These are phyloP conservation scores for Triplophysa bombifrons DNA, from an alignment of 2,797 vertebrate species.

Conservation along the genomic window DNA sequence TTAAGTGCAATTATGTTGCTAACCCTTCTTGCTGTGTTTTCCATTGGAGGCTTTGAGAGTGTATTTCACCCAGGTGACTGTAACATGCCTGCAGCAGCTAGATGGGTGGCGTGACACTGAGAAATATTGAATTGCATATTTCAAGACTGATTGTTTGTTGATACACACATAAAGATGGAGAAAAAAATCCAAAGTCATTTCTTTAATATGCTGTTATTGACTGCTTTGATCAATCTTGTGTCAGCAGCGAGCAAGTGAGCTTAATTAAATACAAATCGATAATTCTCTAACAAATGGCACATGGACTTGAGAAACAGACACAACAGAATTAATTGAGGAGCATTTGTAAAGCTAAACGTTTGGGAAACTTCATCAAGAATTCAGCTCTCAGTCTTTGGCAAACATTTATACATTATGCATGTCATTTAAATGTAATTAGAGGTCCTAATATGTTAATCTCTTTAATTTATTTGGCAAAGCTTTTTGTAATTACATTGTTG, in stretches of 20 bases:
- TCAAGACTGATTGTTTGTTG: conserved; percentile 61
- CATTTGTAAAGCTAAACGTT: conserved; percentile 45
- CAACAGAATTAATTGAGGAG: conserved; percentile 48
- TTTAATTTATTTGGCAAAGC: conserved; percentile 52
- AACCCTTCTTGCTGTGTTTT: conserved; percentile 25
- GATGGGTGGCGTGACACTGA: conserved; percentile 40
- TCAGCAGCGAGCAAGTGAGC: conserved; percentile 70
- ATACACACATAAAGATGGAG: conserved; percentile 53
- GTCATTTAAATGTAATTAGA: conserved; percentile 61
- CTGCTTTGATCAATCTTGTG: conserved; percentile 69
- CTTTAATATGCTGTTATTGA: conserved; percentile 69
- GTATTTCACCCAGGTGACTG: conserved; percentile 40
- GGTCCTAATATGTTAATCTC: conserved; percentile 54
- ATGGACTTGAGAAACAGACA: conserved; percentile 55
- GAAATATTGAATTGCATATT: conserved; percentile 48
- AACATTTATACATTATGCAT: conserved; percentile 59
- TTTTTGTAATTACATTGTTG: conserved; percentile 62
- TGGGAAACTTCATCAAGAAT: conserved; percentile 58
- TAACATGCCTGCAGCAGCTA: conserved; percentile 32
- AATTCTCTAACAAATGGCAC: conserved; percentile 62
- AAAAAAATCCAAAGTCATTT: conserved; percentile 58
- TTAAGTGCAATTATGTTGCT: conserved; percentile 20
- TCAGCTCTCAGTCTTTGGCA: conserved; percentile 46
- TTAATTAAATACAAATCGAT: conserved; percentile 73
- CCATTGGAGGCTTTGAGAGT: conserved; percentile 26